Conservation (phyloP, 1,140 invertebrate genomes). For the Bactericera cockerelli region DNA sequence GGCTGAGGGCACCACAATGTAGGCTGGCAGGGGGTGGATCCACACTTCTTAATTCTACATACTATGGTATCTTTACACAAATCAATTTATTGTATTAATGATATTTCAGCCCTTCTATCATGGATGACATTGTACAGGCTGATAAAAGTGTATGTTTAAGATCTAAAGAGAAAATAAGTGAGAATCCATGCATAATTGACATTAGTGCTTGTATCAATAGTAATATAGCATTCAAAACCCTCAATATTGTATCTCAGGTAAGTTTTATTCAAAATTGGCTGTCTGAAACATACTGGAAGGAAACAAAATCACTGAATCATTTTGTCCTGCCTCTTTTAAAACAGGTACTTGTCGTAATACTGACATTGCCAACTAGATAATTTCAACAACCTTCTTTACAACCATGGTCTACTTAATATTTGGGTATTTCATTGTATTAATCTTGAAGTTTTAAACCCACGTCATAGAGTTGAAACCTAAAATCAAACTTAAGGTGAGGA, state of each 20-base stretch:
- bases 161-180: background rate
- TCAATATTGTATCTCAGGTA: background rate
- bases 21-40: no score
- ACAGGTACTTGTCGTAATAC: background rate
- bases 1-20: no score
- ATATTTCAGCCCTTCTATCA: background rate
- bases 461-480: no score
- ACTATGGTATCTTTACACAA: no score
- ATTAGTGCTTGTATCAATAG: background rate
- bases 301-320: background rate
- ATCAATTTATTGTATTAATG: no score
- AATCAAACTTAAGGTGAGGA: no score
- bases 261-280: background rate
- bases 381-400: background rate
- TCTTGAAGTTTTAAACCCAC: background rate
- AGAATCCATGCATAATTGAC: background rate
- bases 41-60: no score
- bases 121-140: background rate
- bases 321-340: no score
- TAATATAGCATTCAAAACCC: background rate
- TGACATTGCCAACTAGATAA: background rate
- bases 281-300: background rate
- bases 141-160: background rate
- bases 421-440: background rate
- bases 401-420: background rate